A percentile compares a stretch with the other conserved stretches of the same genome.
Conservation (phyloP, 2,888 invertebrate species). For the Amphipoea lucens region DNA sequence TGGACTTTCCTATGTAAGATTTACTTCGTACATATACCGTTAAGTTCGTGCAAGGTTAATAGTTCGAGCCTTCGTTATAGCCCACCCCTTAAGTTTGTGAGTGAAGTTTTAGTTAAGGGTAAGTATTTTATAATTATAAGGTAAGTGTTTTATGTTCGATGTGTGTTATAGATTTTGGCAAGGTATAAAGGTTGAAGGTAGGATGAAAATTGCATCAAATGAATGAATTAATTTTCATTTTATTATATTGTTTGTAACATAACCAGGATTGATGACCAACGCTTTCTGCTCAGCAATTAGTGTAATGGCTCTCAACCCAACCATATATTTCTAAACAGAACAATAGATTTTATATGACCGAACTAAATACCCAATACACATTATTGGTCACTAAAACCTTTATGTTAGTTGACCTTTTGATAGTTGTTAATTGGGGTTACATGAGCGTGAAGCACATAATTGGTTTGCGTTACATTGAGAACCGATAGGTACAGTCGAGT, state of each 20-base stretch:
- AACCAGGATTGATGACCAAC: neutral
- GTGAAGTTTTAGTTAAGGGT: slow-evolving; percentile 25
- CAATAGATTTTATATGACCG: neutral
- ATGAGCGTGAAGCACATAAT: neutral
- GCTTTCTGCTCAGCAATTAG: neutral
- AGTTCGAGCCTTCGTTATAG: slow-evolving; percentile 33
- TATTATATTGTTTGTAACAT: neutral
- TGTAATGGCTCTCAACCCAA: neutral
- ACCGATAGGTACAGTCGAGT: too few species aligned
- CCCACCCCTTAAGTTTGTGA: slow-evolving; percentile 19
- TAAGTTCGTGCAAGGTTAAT: slow-evolving; percentile 52
- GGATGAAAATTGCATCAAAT: neutral
- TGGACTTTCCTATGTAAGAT: slow-evolving; percentile 55
- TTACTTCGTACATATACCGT: slow-evolving; percentile 42
- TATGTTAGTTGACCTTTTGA: neutral
- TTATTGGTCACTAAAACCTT: neutral
- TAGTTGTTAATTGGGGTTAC: neutral
- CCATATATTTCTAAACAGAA: neutral
- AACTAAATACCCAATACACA: neutral
- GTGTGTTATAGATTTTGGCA: slow-evolving; percentile 11
- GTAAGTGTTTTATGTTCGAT: too few species aligned
- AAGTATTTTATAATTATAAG: neutral
- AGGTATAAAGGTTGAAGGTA: too few species aligned
- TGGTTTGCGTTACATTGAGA: neutral
- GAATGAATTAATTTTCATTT: neutral